A percentile compares a stretch with the other conserved stretches of the same genome.
These are phyloP conservation scores for Hafferia zeledoni DNA, from an alignment of 2,797 vertebrate genomes.

Conservation along the genomic window DNA sequence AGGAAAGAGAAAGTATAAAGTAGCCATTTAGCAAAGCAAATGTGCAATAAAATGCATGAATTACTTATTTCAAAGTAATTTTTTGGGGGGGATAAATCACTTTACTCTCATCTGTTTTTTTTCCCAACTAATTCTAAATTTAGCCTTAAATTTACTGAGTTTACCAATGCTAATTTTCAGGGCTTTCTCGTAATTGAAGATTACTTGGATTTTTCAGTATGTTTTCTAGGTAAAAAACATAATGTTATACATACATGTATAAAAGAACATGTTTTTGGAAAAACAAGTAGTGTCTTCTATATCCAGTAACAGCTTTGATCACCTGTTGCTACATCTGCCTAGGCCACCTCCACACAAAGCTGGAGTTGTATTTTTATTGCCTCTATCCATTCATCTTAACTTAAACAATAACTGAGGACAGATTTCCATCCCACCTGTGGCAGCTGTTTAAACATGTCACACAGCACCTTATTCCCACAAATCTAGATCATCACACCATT, in stretches of 20 bases:
- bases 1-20: not conserved
- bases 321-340: not conserved
- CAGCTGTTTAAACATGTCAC: constrained; percentile 27
- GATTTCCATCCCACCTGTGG: not conserved
- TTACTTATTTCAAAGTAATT: not conserved
- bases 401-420: not conserved
- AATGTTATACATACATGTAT: not conserved
- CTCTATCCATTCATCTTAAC: not conserved
- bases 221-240: not conserved
- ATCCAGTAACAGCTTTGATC: not conserved
- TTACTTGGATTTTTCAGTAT: not conserved
- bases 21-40: not conserved
- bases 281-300: not conserved
- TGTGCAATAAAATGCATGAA: not conserved
- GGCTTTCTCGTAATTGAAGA: not conserved
- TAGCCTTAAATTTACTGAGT: not conserved
- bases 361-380: not conserved
- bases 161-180: not conserved
- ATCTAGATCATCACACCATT: not conserved
- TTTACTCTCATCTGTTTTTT: not conserved
- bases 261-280: not conserved
- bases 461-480: not conserved
- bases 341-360: not conserved
- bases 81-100: not conserved
- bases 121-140: not conserved